These are phyloP conservation scores for Drosophila equinoxialis DNA, from an alignment of 1,140 invertebrate genomes.

Conservation along the genomic window DNA sequence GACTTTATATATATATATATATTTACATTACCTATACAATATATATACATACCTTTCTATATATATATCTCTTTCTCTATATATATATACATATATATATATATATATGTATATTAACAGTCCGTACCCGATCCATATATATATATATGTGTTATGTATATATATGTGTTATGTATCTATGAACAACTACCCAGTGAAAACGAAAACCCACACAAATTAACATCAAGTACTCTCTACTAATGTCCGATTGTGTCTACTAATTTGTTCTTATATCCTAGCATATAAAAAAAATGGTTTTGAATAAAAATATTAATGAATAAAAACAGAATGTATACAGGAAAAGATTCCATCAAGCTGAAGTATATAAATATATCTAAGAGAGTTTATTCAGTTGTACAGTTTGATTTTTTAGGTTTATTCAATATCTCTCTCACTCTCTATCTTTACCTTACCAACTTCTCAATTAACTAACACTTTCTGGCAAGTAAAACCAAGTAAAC, in stretches of 20 bases:
- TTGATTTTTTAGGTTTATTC: conserved; percentile 12
- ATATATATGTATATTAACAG: conserved; percentile 56
- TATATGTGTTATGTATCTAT: conserved; percentile 13
- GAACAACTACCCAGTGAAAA: conserved; percentile 33
- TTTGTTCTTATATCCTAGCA: conserved; percentile 54
- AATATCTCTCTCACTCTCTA: conserved; percentile 9
- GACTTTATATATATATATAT: conserved; percentile 64
- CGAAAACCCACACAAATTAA: conserved; percentile 36
- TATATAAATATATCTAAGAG: background rate
- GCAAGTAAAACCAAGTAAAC: conserved; percentile 42
- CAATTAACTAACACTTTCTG: conserved; percentile 57
- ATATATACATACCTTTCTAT: conserved; percentile 25
- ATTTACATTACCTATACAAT: conserved; percentile 58
- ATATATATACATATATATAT: conserved; percentile 52
- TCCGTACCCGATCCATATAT: conserved; percentile 40
- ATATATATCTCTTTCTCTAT: conserved; percentile 41
- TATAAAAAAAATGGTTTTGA: conserved; percentile 27
- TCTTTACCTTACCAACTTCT: conserved; percentile 22
- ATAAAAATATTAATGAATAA: conserved; percentile 29
- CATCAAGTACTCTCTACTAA: conserved; percentile 56
- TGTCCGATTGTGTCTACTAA: conserved; percentile 69
- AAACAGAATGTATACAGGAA: conserved; percentile 40
- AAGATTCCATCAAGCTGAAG: background rate
- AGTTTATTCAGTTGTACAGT: conserved; percentile 24
- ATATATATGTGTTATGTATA: background rate